A percentile compares a stretch with the other conserved stretches of the same genome.
Evolutionary conservation across 2,888 invertebrate species (phyloP).

Genomic region (Sarcophaga variegata): DNA sequence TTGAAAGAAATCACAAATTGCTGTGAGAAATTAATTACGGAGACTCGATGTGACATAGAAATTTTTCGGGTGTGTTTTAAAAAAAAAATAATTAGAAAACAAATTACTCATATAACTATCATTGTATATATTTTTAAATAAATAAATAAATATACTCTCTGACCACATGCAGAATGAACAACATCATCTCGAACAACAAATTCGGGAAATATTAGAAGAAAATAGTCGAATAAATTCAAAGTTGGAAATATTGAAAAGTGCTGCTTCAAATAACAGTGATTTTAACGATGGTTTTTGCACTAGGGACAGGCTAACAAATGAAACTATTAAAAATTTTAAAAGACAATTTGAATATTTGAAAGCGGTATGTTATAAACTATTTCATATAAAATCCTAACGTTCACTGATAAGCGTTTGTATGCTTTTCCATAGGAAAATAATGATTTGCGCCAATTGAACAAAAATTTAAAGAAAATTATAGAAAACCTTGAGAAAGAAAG

Average conservation of each 20-base stretch:
- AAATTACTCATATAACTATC: constrained; percentile 23
- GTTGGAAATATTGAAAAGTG: constrained; percentile 71
- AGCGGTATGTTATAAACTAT: constrained; percentile 72
- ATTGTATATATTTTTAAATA: constrained; percentile 16
- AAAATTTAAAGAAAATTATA: constrained; percentile 86
- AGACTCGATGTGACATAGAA: constrained; percentile 76
- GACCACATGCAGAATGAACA: constrained; percentile 77
- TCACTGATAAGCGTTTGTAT: background rate
- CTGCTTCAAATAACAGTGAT: constrained; percentile 58
- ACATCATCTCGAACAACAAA: constrained; percentile 75
- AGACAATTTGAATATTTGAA: constrained; percentile 79
- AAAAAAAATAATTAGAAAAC: constrained; percentile 24
- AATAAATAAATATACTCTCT: constrained; percentile 15
- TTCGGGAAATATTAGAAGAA: constrained; percentile 79
- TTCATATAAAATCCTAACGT: background rate
- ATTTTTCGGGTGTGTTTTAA: constrained; percentile 73
- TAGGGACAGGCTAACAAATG: constrained; percentile 75
- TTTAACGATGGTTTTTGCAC: constrained; percentile 70
- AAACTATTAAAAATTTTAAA: constrained; percentile 79
- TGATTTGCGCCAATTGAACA: constrained; percentile 86
- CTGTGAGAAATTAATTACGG: constrained; percentile 75
- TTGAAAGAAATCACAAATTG: constrained; percentile 71
- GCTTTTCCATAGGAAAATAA: constrained; percentile 84
- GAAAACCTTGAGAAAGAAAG: constrained; percentile 87
- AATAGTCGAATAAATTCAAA: constrained; percentile 77